These are phyloP conservation scores for Lutjanus argentimaculatus DNA, from an alignment of 2,797 vertebrate genomes.

Conservation along the genomic window DNA sequence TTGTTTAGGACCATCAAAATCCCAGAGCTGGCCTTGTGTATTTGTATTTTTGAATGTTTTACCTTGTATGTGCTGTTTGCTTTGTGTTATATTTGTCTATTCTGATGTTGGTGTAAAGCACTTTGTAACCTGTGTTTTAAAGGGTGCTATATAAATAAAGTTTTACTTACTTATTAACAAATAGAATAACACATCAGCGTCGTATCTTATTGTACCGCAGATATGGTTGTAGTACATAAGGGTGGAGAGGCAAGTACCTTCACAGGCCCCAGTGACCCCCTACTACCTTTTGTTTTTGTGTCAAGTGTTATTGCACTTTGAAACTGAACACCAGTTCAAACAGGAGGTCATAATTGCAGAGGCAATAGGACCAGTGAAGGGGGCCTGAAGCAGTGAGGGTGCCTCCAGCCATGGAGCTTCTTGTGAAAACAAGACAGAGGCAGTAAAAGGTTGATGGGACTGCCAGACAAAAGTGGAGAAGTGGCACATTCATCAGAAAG, in stretches of 20 bases:
- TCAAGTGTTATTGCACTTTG: conserved; percentile 80
- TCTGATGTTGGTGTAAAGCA: no score
- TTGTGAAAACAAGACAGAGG: conserved; percentile 76
- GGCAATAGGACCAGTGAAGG: conserved; percentile 45
- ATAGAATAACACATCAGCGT: conserved; percentile 16
- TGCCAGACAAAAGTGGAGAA: conserved; percentile 67
- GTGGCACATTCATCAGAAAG: conserved; percentile 78
- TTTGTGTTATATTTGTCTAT: no score
- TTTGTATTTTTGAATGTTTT: no score
- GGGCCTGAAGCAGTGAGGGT: conserved; percentile 46
- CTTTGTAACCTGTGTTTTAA: no score
- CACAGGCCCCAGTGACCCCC: conserved; percentile 38
- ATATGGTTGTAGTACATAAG: conserved; percentile 3
- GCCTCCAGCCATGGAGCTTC: conserved; percentile 60
- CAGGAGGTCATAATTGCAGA: conserved; percentile 70
- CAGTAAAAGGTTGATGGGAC: conserved; percentile 69
- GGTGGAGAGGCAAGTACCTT: conserved; percentile 25
- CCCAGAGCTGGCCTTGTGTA: no score
- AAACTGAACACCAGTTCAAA: conserved; percentile 84
- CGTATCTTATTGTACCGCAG: conserved; percentile 3
- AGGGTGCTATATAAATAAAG: no score
- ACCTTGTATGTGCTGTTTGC: no score
- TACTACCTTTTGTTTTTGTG: conserved; percentile 77
- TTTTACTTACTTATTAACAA: neutral
- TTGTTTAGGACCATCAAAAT: no score